Conservation (phyloP, 2,797 vertebrate species). For the Garrulus glandarius region DNA sequence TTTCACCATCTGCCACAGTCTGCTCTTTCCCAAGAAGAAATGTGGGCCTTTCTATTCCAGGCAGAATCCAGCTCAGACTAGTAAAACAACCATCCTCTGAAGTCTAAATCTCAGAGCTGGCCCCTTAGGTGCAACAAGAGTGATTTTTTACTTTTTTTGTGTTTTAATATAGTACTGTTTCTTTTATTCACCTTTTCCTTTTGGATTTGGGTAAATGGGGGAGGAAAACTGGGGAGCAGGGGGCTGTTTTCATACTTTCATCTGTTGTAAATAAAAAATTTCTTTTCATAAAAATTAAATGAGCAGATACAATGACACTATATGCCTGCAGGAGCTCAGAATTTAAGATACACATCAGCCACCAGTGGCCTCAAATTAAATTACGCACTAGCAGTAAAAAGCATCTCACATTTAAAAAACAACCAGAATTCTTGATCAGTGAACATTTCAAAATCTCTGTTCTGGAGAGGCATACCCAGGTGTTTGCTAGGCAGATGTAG, state of each 20-base stretch:
- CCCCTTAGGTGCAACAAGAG: background rate
- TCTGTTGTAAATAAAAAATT: background rate
- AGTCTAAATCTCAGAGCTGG: background rate
- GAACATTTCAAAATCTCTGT: background rate
- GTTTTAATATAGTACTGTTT: background rate
- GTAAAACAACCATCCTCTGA: background rate
- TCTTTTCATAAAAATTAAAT: conserved; percentile 4
- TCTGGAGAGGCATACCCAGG: background rate
- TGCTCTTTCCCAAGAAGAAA: background rate
- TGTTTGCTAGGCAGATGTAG: background rate
- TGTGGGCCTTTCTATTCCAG: background rate
- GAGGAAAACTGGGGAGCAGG: background rate
- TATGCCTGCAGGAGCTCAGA: background rate
- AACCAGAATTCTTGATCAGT: background rate
- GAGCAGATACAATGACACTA: background rate
- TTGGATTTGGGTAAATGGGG: background rate
- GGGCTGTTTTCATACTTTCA: background rate
- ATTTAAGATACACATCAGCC: conserved; percentile 6
- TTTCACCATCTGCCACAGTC: background rate
- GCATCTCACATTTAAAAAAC: background rate
- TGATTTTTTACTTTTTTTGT: background rate
- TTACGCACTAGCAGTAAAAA: conserved; percentile 10
- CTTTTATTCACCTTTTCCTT: background rate
- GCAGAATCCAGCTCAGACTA: background rate
- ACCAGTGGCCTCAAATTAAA: conserved; percentile 26